Evolutionary conservation across 2,113 vertebrate genomes (phyloP), one percentile per base, ranked within the genome.

Genomic region (Mastomys coucha): DNA sequence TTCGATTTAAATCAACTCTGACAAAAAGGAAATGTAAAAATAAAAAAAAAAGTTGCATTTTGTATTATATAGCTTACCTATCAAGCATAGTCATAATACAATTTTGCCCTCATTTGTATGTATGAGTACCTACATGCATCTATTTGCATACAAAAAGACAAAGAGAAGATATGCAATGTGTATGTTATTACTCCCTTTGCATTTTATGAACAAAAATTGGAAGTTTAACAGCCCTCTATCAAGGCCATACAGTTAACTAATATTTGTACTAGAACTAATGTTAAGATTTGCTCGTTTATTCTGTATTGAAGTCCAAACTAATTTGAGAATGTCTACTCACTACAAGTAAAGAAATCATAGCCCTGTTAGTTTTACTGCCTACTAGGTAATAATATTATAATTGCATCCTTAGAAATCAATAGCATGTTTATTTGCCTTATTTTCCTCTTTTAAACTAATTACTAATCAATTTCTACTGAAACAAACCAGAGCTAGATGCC

Each of bases 1-100:
- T 87, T 97, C 11, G 19, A 91, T 92, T 26, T 92, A 94, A 94
- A 84, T 91, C 77, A 94, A 91, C 33, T 17, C 4, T n/a, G 39
- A 89, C 84, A 92, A n/a, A 26, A 82, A 89, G 88, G 24, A 88
- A 93, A 84, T 94, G 36, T 65, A 81, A 28, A 88, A 93, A 65
- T 70, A 86, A 75, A 10, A 93, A 91, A 92, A 78, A 49, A 91
- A 85, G 6, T 53, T 89, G 76, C 3, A 42, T 82, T 76, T 76
- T 53, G 53, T 77, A 80, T 20, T 73, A 51, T 63, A 60, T 26
- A 88, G n/a, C 70, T 90, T 80, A 76, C 1, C 33, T 80, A 9
- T 70, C 6, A 56, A 75, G 51, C 58, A 26, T 28, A 92, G 78
- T 45, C 39, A 89, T 3, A 36, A 75, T 53, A 1, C 20, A 51